Evolutionary conservation across 53 echinoderm and acorn worm species (phyloP).

Genomic region (Glandiceps talaboti): DNA sequence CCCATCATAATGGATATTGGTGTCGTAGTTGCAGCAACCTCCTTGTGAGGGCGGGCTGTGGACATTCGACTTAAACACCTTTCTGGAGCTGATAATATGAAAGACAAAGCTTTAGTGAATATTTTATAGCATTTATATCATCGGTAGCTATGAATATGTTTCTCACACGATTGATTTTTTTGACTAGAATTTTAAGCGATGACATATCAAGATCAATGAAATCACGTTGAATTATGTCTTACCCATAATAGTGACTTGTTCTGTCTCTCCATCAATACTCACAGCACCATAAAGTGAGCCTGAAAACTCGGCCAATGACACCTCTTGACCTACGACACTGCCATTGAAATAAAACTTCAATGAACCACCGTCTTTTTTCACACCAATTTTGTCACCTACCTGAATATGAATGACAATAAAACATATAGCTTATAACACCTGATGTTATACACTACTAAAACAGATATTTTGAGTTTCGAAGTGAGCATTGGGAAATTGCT

Average conservation of each 20-base stretch:
- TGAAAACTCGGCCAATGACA: background rate
- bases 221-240: too few species aligned
- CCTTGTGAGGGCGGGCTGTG: background rate
- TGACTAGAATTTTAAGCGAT: too few species aligned
- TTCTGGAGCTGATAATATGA: background rate
- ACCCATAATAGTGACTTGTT: background rate
- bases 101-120: too few species aligned
- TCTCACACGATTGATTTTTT: too few species aligned
- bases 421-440: too few species aligned
- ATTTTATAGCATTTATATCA: too few species aligned
- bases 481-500: too few species aligned
- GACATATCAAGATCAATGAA: too few species aligned
- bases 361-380: background rate
- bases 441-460: too few species aligned
- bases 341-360: background rate
- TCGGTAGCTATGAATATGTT: too few species aligned
- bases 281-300: background rate
- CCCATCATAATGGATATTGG: background rate
- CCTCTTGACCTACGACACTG: background rate
- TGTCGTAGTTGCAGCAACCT: background rate
- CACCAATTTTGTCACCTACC: background rate
- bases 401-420: too few species aligned
- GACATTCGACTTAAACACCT: background rate
- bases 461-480: too few species aligned
- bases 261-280: background rate